Evolutionary conservation across 2,113 vertebrate species (phyloP), one percentile per base, ranked within the genome.

Genomic region (Montifringilla adamsi): DNA sequence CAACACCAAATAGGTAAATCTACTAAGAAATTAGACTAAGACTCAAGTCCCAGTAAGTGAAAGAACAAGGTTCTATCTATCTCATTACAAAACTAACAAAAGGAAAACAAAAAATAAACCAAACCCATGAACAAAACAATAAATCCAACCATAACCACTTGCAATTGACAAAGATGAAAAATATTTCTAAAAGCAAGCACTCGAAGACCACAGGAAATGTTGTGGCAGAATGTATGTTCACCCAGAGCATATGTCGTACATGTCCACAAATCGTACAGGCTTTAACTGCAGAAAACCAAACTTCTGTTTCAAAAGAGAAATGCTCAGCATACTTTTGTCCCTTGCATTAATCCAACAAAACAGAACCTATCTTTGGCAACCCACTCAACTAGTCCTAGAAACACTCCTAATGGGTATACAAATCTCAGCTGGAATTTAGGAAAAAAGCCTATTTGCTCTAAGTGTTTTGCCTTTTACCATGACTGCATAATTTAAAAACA

Each of bases 221-320:
- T 68, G 19, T n/a, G 30, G 49, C 24, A 83, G 43, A 68, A 89
- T 3, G 3, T 13, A 41, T 6, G 6, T 22, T 77, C n/a, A 67
- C 33, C 55, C 46, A n/a, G 17, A 82, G 15, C 21, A 44, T 2
- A 1, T 1, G 0, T 20, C 55, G 69, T 7, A 22, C 14, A 62
- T 13, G 21, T 37, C 35, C 33, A 59, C 3, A 3, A 62, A 64
- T 28, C 22, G 26, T 2, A 84, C 52, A 55, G 28, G 12, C 28
- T 76, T 91, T 39, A 81, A 74, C 11, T 52, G 39, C 21, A 49
- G 74, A 64, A 92, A 92, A 52, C 3, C 33, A 79, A 78, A 31
- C 49, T 59, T 33, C 10, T 67, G 24, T 52, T 87, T 44, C 69
- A 94, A 43, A 11, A 70, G 28, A 88, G 14, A 72, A 70, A 63